These are phyloP conservation scores for Pseudocheirus occidentalis DNA, from an alignment of 2,797 vertebrate genomes.

Conservation along the genomic window DNA sequence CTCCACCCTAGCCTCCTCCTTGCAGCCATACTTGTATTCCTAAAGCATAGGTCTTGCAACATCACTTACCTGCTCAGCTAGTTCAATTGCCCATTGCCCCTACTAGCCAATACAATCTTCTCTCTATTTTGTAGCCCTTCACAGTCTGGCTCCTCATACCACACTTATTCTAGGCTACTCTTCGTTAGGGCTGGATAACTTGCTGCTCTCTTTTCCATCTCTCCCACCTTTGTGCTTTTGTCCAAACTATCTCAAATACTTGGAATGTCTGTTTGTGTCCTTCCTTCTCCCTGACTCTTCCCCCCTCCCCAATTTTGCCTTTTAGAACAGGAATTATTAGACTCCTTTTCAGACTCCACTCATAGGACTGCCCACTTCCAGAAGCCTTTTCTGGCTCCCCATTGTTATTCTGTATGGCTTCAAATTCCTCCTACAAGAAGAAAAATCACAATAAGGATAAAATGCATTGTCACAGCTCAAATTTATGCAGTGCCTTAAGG, in stretches of 20 bases:
- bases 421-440: neutral
- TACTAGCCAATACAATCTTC: neutral
- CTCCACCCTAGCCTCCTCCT: neutral
- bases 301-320: neutral
- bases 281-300: accelerated
- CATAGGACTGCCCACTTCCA: neutral
- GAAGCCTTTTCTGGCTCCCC: too few relatives aligned
- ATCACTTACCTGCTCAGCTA: neutral
- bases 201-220: neutral
- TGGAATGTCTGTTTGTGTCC: neutral
- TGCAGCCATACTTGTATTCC: neutral
- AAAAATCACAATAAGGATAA: neutral
- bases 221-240: neutral
- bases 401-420: neutral
- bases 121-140: too few relatives aligned
- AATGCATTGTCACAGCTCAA: neutral
- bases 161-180: neutral
- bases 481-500: neutral
- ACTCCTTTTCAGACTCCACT: neutral
- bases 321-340: neutral
- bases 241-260: neutral
- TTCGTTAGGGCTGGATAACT: neutral
- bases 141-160: neutral
- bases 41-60: too few relatives aligned
- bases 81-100: neutral